phyloP scores from a whole-genome alignment of 2,113 vertebrate genomes.

The Elephas maximus region DNA sequence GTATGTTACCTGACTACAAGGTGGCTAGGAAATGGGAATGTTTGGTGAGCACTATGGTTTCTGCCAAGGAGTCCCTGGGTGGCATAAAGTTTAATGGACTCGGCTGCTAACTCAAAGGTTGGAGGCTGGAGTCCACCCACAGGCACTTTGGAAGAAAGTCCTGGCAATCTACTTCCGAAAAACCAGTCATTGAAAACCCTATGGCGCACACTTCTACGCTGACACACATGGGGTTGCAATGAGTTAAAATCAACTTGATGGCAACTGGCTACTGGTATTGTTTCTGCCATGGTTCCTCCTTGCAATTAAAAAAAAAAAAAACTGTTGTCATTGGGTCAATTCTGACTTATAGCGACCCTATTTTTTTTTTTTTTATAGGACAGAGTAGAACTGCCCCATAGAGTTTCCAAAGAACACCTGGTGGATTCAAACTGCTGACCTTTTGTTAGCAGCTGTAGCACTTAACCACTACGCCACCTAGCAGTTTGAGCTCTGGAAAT shows the following conservation, averaged over 20 bases:
- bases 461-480: no score
- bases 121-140: neutral
- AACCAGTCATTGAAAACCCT: neutral
- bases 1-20: constrained; percentile 24
- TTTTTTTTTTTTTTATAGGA: no score
- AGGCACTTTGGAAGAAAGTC: neutral
- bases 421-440: no score
- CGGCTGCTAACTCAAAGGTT: neutral
- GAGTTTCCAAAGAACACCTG: no score
- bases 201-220: neutral
- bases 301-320: neutral
- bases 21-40: neutral
- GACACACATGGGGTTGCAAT: neutral
- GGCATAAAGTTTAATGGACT: neutral
- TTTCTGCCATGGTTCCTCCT: neutral
- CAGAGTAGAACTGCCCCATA: no score
- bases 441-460: no score
- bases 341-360: no score
- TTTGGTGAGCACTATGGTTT: neutral
- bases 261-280: neutral
- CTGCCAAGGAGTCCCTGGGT: neutral
- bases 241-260: neutral
- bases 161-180: neutral
- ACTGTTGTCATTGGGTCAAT: no score
- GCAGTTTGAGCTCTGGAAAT: neutral